These are phyloP conservation scores for Oreonectes daqikongensis DNA, from an alignment of 2,797 vertebrate species.

Conservation along the genomic window DNA sequence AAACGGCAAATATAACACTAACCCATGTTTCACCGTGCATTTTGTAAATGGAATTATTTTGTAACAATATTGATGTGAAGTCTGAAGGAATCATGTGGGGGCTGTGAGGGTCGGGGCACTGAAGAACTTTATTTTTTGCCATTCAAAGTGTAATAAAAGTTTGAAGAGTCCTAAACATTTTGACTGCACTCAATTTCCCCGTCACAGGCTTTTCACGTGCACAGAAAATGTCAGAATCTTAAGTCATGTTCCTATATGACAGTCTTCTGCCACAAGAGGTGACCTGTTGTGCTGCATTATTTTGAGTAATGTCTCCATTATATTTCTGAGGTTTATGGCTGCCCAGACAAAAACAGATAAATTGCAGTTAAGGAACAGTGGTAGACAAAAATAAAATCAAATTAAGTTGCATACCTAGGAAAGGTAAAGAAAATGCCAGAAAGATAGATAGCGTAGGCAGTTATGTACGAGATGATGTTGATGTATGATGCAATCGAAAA, in stretches of 20 bases:
- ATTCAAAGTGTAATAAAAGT: slow-evolving; percentile 59
- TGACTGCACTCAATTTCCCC: slow-evolving; percentile 34
- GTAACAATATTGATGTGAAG: slow-evolving; percentile 64
- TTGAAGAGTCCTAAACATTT: slow-evolving; percentile 53
- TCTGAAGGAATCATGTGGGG: slow-evolving; percentile 28
- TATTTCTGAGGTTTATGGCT: background rate
- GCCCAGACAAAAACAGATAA: slow-evolving; percentile 5
- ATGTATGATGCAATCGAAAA: background rate
- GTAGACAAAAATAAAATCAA: background rate
- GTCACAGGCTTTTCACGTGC: background rate
- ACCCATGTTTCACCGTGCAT: slow-evolving; percentile 71
- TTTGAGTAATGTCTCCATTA: slow-evolving; percentile 26
- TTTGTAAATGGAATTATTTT: slow-evolving; percentile 79
- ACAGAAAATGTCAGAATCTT: background rate
- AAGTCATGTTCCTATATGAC: background rate
- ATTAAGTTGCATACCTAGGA: background rate
- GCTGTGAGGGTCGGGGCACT: slow-evolving; percentile 36
- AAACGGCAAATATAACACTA: slow-evolving; percentile 57
- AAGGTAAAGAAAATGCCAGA: background rate
- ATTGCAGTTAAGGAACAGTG: background rate
- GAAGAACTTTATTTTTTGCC: slow-evolving; percentile 62
- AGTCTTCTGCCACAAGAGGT: background rate
- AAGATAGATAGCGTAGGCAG: background rate
- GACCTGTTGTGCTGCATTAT: slow-evolving; percentile 2
- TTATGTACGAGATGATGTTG: background rate